These are phyloP conservation scores for Anhinga rufa DNA, from an alignment of 2,113 vertebrate genomes.

Conservation along the genomic window DNA sequence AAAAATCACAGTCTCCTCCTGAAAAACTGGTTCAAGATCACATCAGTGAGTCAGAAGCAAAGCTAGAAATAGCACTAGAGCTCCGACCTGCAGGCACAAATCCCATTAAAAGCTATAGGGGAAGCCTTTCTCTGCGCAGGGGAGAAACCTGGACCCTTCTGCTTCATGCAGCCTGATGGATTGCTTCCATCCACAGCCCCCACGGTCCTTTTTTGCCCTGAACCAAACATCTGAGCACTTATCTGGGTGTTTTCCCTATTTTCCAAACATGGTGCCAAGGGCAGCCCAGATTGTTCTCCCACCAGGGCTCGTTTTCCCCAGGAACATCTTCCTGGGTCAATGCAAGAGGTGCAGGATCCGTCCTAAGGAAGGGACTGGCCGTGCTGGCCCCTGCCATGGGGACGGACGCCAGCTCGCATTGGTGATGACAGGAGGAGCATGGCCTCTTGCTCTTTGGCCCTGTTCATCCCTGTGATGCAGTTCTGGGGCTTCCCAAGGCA, in stretches of 20 bases:
- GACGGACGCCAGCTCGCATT: neutral
- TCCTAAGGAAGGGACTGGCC: neutral
- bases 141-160: neutral
- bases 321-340: neutral
- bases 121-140: neutral
- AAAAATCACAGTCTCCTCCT: constrained; percentile 26
- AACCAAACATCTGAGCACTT: neutral
- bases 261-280: neutral
- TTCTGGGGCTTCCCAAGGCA: neutral
- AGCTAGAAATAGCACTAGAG: constrained; percentile 59
- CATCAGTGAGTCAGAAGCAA: constrained; percentile 58
- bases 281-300: neutral
- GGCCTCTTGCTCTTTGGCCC: neutral
- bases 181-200: neutral
- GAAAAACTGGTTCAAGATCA: constrained; percentile 63
- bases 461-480: fast-evolving
- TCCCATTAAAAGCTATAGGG: constrained; percentile 34
- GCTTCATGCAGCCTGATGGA: fast-evolving
- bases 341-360: neutral
- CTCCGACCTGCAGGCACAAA: constrained; percentile 61
- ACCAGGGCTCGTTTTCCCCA: neutral
- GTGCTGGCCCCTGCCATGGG: neutral
- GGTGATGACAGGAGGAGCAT: neutral
- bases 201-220: neutral
- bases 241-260: fast-evolving